A percentile compares a stretch with the other conserved stretches of the same genome.
phyloP scores from a whole-genome alignment of 1,140 invertebrate genomes.

The Leptinotarsa undecemlineata region DNA sequence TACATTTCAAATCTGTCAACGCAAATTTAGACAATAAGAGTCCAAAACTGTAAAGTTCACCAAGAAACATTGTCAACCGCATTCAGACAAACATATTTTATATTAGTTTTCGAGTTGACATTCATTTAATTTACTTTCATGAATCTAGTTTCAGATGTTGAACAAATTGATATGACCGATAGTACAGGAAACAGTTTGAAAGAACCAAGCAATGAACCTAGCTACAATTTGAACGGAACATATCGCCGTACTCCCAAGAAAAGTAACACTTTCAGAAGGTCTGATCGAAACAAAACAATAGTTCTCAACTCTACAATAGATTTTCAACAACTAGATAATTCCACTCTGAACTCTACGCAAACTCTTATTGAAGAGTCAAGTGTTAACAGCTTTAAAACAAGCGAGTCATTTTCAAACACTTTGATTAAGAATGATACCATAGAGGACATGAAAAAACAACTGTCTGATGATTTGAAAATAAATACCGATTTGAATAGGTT shows the following conservation, averaged over 20 bases:
- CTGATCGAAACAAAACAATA: constrained; percentile 34
- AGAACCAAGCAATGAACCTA: constrained; percentile 18
- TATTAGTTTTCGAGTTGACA: no score
- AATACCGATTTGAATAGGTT: constrained; percentile 38
- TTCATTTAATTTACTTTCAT: no score
- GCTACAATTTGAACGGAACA: constrained; percentile 33
- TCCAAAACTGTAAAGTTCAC: no score
- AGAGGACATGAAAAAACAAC: constrained; percentile 35
- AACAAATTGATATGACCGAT: no score
- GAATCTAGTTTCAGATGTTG: no score
- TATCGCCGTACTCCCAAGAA: constrained; percentile 33
- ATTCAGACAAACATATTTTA: no score
- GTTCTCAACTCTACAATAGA: background rate
- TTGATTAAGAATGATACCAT: constrained; percentile 13
- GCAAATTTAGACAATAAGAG: no score
- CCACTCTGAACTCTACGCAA: constrained; percentile 13
- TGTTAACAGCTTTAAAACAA: constrained; percentile 11
- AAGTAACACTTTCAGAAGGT: constrained; percentile 37
- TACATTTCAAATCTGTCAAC: no score
- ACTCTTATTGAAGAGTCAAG: constrained; percentile 29
- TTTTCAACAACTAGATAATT: no score
- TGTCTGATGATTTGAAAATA: constrained; percentile 14
- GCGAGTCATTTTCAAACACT: no score
- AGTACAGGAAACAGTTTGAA: no score
- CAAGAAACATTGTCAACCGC: no score